phyloP scores from a whole-genome alignment of 2,113 vertebrate species.

The Colossoma macropomum region DNA sequence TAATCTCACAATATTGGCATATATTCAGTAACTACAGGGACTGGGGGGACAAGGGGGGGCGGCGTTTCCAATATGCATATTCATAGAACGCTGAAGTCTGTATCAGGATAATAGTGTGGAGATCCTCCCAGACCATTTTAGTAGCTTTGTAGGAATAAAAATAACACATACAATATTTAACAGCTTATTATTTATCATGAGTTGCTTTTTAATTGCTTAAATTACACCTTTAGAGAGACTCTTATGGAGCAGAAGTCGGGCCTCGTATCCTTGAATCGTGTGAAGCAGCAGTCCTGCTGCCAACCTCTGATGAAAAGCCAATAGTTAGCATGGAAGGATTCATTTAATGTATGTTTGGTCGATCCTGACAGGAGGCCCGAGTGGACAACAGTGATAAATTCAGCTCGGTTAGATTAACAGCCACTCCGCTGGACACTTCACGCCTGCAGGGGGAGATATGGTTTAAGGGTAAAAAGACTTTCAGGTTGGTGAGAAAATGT shows the following conservation, averaged over 20 bases:
- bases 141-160: no score
- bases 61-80: no score
- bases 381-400: not conserved
- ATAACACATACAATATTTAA: no score
- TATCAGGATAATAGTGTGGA: no score
- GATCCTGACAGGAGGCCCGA: not conserved
- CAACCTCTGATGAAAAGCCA: not conserved
- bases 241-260: not conserved
- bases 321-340: not conserved
- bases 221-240: not conserved
- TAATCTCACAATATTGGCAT: no score
- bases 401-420: not conserved
- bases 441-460: slow-evolving; percentile 8
- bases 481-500: not conserved
- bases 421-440: not conserved
- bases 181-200: no score
- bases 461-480: not conserved
- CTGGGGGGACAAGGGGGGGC: no score
- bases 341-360: not conserved
- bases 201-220: not conserved
- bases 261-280: not conserved
- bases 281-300: not conserved
- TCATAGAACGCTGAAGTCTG: no score
- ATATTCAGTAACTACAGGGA: no score
- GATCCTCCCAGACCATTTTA: no score